Conservation (phyloP, 2,113 vertebrate genomes). For the Nothoprocta pentlandii region DNA sequence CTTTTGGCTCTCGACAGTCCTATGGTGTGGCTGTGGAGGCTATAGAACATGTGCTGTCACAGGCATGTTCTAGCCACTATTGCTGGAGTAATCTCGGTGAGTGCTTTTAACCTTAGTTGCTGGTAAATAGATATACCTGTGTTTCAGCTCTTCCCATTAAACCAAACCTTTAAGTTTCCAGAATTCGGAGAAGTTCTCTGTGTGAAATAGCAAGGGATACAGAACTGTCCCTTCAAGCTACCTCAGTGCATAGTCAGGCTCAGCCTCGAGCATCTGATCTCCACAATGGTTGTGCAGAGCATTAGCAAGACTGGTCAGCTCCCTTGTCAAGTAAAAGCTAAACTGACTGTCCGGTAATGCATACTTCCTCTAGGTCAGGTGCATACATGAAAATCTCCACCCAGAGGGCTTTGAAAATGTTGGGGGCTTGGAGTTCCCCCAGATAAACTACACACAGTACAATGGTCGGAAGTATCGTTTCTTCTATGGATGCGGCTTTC, state of each 20-base stretch:
- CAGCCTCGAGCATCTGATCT: neutral
- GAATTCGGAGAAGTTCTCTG: neutral
- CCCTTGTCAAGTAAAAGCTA: neutral
- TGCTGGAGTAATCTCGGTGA: neutral
- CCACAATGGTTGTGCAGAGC: no score
- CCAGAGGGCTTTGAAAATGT: constrained; percentile 80
- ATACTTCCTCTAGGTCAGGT: constrained; percentile 81
- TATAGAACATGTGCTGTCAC: neutral
- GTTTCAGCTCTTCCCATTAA: neutral
- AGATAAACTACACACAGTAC: constrained; percentile 87
- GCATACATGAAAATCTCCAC: constrained; percentile 86
- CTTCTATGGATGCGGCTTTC: constrained; percentile 92
- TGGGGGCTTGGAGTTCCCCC: constrained; percentile 92
- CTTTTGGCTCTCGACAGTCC: neutral
- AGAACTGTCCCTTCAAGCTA: neutral
- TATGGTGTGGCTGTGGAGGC: neutral
- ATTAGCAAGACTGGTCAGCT: neutral
- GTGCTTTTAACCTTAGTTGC: neutral
- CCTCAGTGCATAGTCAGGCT: neutral
- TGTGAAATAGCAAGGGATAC: neutral
- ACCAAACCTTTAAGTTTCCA: neutral
- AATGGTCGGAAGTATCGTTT: constrained; percentile 86
- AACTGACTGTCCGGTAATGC: neutral
- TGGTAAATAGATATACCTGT: neutral
- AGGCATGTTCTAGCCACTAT: neutral